Conservation (phyloP, 2,797 vertebrate species). For the Muscicapa comitata region DNA sequence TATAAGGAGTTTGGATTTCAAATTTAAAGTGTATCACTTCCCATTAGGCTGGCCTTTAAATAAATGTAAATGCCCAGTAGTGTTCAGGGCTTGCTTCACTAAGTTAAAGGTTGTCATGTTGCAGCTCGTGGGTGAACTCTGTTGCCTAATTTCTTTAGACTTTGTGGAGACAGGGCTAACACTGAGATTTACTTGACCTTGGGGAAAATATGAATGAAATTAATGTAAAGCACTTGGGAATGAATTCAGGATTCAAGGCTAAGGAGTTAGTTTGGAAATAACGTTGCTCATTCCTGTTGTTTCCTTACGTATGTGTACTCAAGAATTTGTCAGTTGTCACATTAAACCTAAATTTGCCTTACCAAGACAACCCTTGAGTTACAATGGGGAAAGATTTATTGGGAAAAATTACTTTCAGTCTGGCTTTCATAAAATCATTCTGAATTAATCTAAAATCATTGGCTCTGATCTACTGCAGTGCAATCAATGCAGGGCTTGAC, state of each 20-base stretch:
- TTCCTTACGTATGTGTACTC: background rate
- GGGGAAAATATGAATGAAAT: background rate
- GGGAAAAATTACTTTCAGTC: background rate
- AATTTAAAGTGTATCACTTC: background rate
- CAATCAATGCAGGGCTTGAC: background rate
- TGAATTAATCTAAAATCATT: background rate
- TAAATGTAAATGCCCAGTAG: background rate
- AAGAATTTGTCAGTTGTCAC: background rate
- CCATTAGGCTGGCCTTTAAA: background rate
- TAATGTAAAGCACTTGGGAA: background rate
- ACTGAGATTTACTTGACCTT: constrained; percentile 13
- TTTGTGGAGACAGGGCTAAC: background rate
- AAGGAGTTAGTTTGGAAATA: constrained; percentile 2
- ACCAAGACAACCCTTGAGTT: background rate
- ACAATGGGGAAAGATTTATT: background rate
- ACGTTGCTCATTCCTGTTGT: background rate
- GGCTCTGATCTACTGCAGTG: background rate
- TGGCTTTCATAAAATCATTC: background rate
- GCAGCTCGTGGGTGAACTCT: background rate
- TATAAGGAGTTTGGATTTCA: background rate
- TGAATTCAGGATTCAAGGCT: background rate
- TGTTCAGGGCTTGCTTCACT: constrained; percentile 26
- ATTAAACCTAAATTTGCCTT: background rate
- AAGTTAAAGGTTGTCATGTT: constrained; percentile 19
- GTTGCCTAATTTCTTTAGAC: constrained; percentile 16